Base-by-base conservation (phyloP, 2,888 invertebrate species). In the Epistrophe eligans region DNA sequence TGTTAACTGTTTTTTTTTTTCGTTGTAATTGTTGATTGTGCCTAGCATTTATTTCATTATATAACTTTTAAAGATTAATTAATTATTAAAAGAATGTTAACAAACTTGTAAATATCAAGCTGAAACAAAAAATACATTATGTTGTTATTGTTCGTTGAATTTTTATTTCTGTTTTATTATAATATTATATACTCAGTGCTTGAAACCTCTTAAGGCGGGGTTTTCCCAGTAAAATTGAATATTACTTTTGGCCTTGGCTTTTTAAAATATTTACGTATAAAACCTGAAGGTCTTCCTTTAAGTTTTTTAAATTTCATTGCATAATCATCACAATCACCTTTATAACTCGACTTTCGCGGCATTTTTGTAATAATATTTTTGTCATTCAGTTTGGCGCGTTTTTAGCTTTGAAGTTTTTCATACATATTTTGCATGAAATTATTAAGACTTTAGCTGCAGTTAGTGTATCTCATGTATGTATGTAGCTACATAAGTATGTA, bases 21-120 rank as follows among this genome's bases (percentile, higher is more conserved):
- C n/a, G 10, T 76, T 79, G 66, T 77, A 19, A 50, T 50, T 87
- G 62, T 83, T 87, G 66, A 83, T 87, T 76, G 60, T 76, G 70
- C 50, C 57, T 85, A 82, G 87, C 87, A 87, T 87, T 87, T 87
- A 87, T 85, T 85, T 85, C 73, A 57, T 82, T 73, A 58, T 72
- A 81, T 62, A 73, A 73, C 60, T 64, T 57, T 71, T 57, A 64
- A 64, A 66, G 15, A 28, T 17, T 15, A 81, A 82, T 72, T 64
- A 74, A 82, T 72, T 64, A 74, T 55, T 43, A 19, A 81, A 57
- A 58, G 38, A n/a, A 77, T 84, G 52, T 77, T 80, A 71, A 83
- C 45, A 72, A 52, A 66, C 24, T 35, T 60, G 50, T 77, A 70
- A 52, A 76, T 80, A 84, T 76, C 77, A 77, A 77, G 77, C 40